phyloP scores from a whole-genome alignment of 2,113 vertebrate genomes.

The Anarhynchus alexandrinus region DNA sequence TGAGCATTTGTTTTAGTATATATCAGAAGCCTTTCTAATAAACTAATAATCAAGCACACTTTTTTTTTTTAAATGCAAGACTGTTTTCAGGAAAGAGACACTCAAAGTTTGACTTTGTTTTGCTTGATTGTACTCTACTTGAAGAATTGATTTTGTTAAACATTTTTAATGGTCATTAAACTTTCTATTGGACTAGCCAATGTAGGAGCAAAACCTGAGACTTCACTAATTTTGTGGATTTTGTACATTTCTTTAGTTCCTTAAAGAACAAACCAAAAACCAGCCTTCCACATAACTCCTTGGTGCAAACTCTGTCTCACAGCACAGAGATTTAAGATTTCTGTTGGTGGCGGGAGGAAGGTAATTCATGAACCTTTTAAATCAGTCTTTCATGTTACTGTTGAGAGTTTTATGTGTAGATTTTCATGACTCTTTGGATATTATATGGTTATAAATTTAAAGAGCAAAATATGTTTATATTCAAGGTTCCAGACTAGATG shows the following conservation, averaged over 20 bases:
- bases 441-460: neutral
- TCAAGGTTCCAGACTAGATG: neutral
- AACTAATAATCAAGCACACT: neutral
- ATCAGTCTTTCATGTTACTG: neutral
- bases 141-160: neutral
- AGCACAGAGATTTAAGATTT: neutral
- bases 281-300: neutral
- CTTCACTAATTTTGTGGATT: neutral
- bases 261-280: neutral
- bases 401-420: neutral
- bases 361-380: neutral
- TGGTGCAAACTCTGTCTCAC: neutral
- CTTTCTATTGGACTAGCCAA: neutral
- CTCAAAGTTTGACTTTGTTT: neutral
- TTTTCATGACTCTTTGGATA: neutral
- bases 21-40: neutral
- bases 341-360: neutral
- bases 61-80: neutral
- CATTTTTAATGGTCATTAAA: neutral
- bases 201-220: neutral
- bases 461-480: neutral
- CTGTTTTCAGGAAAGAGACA: neutral
- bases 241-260: neutral
- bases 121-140: neutral
- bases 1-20: neutral